Evolutionary conservation across 2,113 vertebrate species (phyloP), one percentile per base, ranked within the genome.

Genomic region (Myocastor coypus): DNA sequence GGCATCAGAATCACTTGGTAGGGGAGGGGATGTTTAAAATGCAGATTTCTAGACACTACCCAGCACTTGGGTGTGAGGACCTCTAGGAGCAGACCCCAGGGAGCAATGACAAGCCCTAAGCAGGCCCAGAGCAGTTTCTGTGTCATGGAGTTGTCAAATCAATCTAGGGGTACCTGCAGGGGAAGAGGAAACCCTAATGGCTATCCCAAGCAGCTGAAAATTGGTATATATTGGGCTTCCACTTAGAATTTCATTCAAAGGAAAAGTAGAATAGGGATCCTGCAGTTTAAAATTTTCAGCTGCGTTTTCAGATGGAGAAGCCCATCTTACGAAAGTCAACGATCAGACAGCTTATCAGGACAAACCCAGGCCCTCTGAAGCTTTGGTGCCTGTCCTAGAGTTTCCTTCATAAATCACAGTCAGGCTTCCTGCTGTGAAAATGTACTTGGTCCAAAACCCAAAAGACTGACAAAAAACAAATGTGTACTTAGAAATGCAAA

Each of bases 381-480:
- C 81, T 82, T 59, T 77, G 7, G 57, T 61, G 2, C 40, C 66
- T 69, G 11, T 87, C 85, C 50, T 52, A 92, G 82, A 42, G 28
- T 20, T 95, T 87, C 91, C 86, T 46, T 16, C 34, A 78, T 87
- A 75, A 78, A 61, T 63, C 59, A 69, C 13, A 66, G 34, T 71
- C 63, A 80, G 19, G 68, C 57, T 87, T 91, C 50, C 81, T 40
- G 30, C 30, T 63, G 4, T 19, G 69, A 71, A 96, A 66, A 95
- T 61, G n/a, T 52, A 32, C 68, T 63, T 22, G 10, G 5, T 10
- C 12, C 37, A 89, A 40, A 94, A 19, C 19, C 42, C 26, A n/a
- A 37, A 83, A 93, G 28, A 92, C 78, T 95, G 66, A 57, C 59
- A 83, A 92, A 88, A 90, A 90, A 11, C 40, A 87, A 83, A 32